Evolutionary conservation across 1,140 invertebrate genomes (phyloP).

Genomic region (Anagrus nilaparvatae): DNA sequence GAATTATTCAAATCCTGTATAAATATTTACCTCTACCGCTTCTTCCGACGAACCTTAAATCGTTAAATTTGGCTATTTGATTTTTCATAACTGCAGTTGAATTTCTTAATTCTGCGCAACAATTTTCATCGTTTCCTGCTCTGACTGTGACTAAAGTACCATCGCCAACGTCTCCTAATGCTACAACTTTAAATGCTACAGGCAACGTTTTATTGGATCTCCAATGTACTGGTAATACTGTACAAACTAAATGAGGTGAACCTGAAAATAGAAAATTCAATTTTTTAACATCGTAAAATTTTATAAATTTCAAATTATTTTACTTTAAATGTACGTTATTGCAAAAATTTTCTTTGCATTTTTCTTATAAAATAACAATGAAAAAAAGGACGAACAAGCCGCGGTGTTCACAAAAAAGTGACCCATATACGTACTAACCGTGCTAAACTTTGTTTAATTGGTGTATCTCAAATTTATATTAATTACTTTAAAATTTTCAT

Average conservation of each 20-base stretch:
- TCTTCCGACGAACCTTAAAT: slow-evolving; percentile 91
- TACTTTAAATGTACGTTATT: no score
- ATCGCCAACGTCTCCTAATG: slow-evolving; percentile 84
- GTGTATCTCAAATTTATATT: no score
- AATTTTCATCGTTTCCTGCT: slow-evolving; percentile 98
- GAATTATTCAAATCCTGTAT: no score
- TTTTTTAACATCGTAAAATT: no score
- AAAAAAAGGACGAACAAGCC: no score
- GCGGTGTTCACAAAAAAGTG: no score
- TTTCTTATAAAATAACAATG: no score
- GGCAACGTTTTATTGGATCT: slow-evolving; percentile 95
- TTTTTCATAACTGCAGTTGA: slow-evolving; percentile 93
- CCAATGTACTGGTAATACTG: slow-evolving; percentile 88
- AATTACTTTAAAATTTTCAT: no score
- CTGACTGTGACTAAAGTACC: slow-evolving; percentile 89
- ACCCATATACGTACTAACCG: no score
- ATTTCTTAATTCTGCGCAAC: slow-evolving; percentile 88
- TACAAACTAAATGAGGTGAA: slow-evolving; percentile 88
- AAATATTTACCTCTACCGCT: slow-evolving; percentile 85
- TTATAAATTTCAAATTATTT: no score
- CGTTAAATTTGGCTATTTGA: slow-evolving; percentile 96
- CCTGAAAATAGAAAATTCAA: slow-evolving; percentile 23
- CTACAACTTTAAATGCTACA: slow-evolving; percentile 87
- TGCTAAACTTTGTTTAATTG: no score
- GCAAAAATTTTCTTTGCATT: no score